These are phyloP conservation scores for Mohoua ochrocephala DNA, from an alignment of 2,113 vertebrate genomes.

Conservation along the genomic window DNA sequence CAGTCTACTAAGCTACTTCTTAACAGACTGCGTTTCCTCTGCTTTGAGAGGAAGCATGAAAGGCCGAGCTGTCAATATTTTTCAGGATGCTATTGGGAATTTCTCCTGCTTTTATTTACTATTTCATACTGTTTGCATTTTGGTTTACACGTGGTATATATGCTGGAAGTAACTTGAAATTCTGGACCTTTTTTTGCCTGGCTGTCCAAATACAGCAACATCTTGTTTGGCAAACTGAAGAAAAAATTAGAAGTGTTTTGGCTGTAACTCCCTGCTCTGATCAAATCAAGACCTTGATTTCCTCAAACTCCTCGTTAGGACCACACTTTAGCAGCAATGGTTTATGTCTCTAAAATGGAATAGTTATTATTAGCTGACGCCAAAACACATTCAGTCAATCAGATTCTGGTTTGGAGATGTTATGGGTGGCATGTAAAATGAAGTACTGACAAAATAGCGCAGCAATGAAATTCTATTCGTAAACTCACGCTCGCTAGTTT, in stretches of 20 bases:
- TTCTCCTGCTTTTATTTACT: background rate
- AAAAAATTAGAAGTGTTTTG: background rate
- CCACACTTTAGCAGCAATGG: background rate
- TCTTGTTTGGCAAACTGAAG: background rate
- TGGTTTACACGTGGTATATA: background rate
- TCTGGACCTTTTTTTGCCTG: background rate
- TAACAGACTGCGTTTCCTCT: background rate
- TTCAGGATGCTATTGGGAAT: background rate
- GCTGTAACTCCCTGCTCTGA: background rate
- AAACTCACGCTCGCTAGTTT: background rate
- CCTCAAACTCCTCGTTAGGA: background rate
- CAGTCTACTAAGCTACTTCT: background rate
- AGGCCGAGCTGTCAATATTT: background rate
- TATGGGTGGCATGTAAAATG: background rate
- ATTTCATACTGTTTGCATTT: background rate
- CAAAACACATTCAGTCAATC: background rate
- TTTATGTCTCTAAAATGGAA: background rate
- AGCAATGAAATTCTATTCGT: background rate
- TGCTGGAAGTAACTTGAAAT: background rate
- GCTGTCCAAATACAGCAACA: background rate
- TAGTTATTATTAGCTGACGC: background rate
- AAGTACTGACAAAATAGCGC: slow-evolving; percentile 1
- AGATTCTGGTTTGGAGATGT: background rate
- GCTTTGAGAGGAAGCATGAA: background rate
- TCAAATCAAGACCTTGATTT: background rate